Base-by-base conservation (phyloP, 2,113 vertebrate genomes). In the Sander vitreus region DNA sequence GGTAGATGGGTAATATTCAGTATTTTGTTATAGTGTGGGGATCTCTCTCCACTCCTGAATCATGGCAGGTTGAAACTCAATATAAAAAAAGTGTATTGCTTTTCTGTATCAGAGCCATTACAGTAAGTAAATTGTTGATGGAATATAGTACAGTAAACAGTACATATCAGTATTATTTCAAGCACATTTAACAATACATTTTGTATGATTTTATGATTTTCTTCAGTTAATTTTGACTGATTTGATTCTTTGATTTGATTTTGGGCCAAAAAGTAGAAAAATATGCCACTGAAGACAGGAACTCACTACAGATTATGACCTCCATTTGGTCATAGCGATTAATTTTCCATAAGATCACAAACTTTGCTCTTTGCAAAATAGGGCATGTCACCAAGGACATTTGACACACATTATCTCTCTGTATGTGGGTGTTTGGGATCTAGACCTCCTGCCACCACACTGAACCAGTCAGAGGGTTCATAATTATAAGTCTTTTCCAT, bases 321-420 rank as follows among this genome's bases (percentile, higher is more conserved):
- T 67, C 53, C 9, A 39, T 85, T 71, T 76, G 79, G 74, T 76
- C 73, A 67, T 14, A 27, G 84, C 76, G 81, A 84, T 73, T 83
- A 76, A 83, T 71, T 86, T 65, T 69, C 65, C 18, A 18, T 5
- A 67, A 65, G 79, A 76, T 73, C 59, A 58, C 51, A 78, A 78
- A 85, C 76, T 85, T 67, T 80, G 50, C 63, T 85, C 74, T 76
- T 45, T 68, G 64, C 47, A 74, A 90, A 89, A 45, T 79, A 60
- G 90, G 85, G 83, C 86, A 89, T 77, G 86, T 87, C 90, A 87
- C 86, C n/a, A n/a, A 89, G 83, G 88, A 92, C 72, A 82, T 57
- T 64, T 80, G 86, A 85, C 90, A 89, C 88, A 84, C 57, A 85
- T 90, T 84, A 73, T 58, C 58, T 50, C 30, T 80, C 27, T 63